These are phyloP conservation scores for Scaptomyza reducta DNA, from an alignment of 2,888 invertebrate genomes.

Conservation along the genomic window DNA sequence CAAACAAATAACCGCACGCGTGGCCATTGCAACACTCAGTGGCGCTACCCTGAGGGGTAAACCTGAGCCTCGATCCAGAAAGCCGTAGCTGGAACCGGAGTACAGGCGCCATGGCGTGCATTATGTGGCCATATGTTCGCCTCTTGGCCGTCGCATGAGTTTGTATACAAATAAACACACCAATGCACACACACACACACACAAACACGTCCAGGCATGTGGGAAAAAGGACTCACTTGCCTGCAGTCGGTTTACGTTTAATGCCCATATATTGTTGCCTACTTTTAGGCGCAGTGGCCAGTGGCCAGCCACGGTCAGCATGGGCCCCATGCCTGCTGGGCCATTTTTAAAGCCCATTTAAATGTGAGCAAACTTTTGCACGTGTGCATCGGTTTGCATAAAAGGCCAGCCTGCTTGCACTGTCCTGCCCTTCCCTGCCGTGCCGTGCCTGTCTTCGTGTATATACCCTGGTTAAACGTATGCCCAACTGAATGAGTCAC, in stretches of 20 bases:
- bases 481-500: conserved; percentile 41
- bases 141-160: conserved; percentile 50
- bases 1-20: conserved; percentile 39
- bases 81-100: conserved; percentile 1
- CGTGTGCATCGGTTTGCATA: conserved; percentile 49
- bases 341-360: conserved; percentile 72
- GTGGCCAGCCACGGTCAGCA: conserved; percentile 1
- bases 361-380: conserved; percentile 75
- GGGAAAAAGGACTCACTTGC: conserved; percentile 33
- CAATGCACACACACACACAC: conserved; percentile 49
- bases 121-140: conserved; percentile 68
- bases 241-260: conserved; percentile 75
- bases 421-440: background rate
- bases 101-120: conserved; percentile 65
- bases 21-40: conserved; percentile 40
- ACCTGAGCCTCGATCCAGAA: conserved; percentile 7
- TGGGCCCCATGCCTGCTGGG: conserved; percentile 35
- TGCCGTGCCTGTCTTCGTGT: too few species aligned
- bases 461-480: conserved; percentile 41
- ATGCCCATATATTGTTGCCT: conserved; percentile 80
- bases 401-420: conserved; percentile 15
- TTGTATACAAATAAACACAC: conserved; percentile 77
- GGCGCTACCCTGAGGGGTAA: conserved; percentile 26
- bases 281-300: conserved; percentile 69
- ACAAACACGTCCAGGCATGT: background rate